phyloP scores from a whole-genome alignment of 2,888 invertebrate species.

The Ecdyonurus torrentis region DNA sequence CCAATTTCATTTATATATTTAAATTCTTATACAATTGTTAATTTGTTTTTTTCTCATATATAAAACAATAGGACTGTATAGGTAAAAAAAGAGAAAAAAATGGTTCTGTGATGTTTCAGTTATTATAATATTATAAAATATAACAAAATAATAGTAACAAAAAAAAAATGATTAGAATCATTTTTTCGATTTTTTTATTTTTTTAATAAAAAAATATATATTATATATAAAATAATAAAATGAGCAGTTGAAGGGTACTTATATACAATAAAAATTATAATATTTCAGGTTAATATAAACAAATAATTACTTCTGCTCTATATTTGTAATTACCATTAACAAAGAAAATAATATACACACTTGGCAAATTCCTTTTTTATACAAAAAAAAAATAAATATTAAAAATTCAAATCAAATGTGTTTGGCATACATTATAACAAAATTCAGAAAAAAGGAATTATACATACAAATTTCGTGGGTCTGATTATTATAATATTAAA shows the following conservation, averaged over 20 bases:
- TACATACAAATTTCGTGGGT: not conserved
- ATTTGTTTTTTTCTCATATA: too few relatives aligned
- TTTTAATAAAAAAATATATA: too few relatives aligned
- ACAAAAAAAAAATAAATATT: not conserved
- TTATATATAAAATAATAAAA: not conserved
- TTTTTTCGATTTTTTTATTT: not conserved
- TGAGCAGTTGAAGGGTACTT: constrained; percentile 1
- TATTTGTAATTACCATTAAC: not conserved
- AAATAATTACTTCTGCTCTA: not conserved
- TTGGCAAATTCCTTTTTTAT: not conserved
- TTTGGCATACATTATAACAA: not conserved
- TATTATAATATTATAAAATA: not conserved
- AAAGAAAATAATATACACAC: not conserved
- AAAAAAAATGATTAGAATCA: not conserved
- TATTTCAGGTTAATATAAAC: not conserved
- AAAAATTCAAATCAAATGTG: too few relatives aligned
- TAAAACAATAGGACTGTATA: not conserved
- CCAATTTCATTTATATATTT: not conserved
- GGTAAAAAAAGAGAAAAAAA: not conserved
- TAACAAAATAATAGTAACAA: not conserved
- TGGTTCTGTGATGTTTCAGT: not conserved
- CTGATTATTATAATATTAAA: not conserved
- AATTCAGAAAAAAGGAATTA: not conserved
- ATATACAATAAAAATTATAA: not conserved
- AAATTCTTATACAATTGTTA: too few relatives aligned